phyloP scores from a whole-genome alignment of 2,113 vertebrate species.

The Ariopsis seemanni region DNA sequence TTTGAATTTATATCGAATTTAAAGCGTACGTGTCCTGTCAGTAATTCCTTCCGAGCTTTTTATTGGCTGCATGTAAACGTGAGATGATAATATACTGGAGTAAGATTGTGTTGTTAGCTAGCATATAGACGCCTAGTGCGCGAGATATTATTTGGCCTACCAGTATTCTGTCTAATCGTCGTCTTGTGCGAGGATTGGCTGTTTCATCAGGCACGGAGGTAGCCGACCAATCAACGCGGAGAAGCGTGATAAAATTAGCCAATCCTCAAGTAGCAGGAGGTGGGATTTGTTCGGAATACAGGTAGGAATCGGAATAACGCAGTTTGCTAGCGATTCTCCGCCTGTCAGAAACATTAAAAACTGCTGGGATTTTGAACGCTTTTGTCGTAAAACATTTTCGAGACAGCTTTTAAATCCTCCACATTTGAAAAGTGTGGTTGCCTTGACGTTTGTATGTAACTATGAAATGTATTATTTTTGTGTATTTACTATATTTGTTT shows the following conservation, averaged over 20 bases:
- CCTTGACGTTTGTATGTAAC: not conserved
- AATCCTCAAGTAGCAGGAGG: not conserved
- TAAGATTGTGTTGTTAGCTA: not conserved
- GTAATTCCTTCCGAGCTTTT: not conserved
- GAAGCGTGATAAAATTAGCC: too few relatives aligned
- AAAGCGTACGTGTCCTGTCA: not conserved
- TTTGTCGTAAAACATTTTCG: not conserved
- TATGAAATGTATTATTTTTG: not conserved
- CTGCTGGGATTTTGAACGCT: not conserved
- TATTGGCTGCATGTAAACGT: not conserved
- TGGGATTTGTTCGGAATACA: not conserved
- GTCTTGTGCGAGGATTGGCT: not conserved
- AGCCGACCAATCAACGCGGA: not conserved
- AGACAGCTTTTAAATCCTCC: not conserved
- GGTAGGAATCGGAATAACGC: constrained; percentile 13
- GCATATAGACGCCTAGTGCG: not conserved
- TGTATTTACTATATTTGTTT: not conserved
- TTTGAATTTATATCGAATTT: not conserved
- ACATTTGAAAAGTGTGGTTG: too few relatives aligned
- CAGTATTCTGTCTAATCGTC: not conserved
- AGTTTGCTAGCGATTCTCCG: not conserved
- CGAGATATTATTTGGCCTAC: not conserved
- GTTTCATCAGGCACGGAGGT: not conserved
- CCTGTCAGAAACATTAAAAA: not conserved
- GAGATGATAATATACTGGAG: not conserved